phyloP scores from a whole-genome alignment of 2,888 invertebrate species.

The Nudaria mundana region DNA sequence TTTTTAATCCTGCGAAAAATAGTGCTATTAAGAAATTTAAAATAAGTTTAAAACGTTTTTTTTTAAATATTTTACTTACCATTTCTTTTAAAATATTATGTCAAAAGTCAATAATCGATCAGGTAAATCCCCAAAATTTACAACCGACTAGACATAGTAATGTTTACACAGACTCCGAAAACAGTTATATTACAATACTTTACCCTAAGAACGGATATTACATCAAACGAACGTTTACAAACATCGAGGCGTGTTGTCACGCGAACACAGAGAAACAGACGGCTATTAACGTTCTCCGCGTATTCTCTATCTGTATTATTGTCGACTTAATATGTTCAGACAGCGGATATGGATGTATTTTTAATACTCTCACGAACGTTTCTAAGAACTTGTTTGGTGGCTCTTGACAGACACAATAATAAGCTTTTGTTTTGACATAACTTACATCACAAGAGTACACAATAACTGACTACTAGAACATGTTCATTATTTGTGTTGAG shows the following conservation, averaged over 20 bases:
- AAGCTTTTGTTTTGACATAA: too few species aligned
- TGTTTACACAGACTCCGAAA: not conserved
- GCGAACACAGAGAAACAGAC: conserved; percentile 21
- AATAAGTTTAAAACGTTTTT: too few species aligned
- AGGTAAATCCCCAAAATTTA: not conserved
- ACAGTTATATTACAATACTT: conserved; percentile 1
- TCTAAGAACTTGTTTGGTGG: not conserved
- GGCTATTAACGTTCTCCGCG: conserved; percentile 19
- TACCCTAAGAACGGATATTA: conserved; percentile 1
- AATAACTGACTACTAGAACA: too few species aligned
- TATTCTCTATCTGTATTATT: conserved; percentile 10
- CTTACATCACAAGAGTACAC: too few species aligned
- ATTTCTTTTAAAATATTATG: not conserved
- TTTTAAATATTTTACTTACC: too few species aligned
- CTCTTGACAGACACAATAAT: too few species aligned
- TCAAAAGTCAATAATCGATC: not conserved
- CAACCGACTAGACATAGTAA: not conserved
- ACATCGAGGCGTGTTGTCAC: conserved; percentile 19
- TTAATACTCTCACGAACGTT: conserved; percentile 3
- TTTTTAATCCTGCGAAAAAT: too few species aligned
- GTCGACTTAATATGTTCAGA: conserved; percentile 2
- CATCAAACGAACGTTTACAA: not conserved
- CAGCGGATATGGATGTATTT: conserved; percentile 5
- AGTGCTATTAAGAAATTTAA: too few species aligned
- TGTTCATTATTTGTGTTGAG: too few species aligned